Percentiles rank a stretch among this genome's conserved stretches.
These are phyloP conservation scores for Sminthurides aquaticus DNA, from an alignment of 2,888 invertebrate genomes.

Conservation along the genomic window DNA sequence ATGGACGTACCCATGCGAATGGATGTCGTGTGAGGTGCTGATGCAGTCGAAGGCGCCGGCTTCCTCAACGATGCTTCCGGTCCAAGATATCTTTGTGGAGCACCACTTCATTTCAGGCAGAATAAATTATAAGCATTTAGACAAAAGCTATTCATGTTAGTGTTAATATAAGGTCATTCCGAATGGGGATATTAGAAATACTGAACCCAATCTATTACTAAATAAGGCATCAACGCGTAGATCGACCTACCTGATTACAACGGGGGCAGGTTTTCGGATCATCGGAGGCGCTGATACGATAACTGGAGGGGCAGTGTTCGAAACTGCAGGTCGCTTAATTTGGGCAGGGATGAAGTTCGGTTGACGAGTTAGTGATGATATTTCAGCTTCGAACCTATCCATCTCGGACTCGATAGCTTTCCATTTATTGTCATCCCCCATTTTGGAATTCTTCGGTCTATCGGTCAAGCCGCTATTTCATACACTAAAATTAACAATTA, in stretches of 20 bases:
- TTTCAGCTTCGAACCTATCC: conserved; percentile 58
- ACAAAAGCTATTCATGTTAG: too few relatives aligned
- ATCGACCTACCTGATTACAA: conserved; percentile 36
- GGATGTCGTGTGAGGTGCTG: not conserved
- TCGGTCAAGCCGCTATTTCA: too few relatives aligned
- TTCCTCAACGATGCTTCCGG: not conserved
- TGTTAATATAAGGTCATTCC: too few relatives aligned
- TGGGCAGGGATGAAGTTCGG: conserved; percentile 40
- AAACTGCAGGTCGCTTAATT: conserved; percentile 26
- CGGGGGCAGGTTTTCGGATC: conserved; percentile 26
- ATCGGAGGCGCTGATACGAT: conserved; percentile 23
- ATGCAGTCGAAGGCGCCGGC: not conserved
- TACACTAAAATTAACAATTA: too few relatives aligned
- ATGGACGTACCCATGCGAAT: not conserved
- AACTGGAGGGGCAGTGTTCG: conserved; percentile 8
- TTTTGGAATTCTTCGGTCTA: not conserved
- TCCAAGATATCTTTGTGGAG: conserved; percentile 16
- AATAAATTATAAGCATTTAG: too few relatives aligned
- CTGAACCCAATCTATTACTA: too few relatives aligned
- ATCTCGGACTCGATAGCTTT: conserved; percentile 86
- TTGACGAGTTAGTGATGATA: conserved; percentile 31
- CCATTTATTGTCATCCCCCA: conserved; percentile 51
- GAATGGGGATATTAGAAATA: too few relatives aligned
- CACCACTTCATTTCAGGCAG: conserved; percentile 15
- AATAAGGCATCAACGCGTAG: too few relatives aligned